phyloP scores from a whole-genome alignment of 1,140 invertebrate genomes.

The Pachyrhynchus sulphureomaculatus region DNA sequence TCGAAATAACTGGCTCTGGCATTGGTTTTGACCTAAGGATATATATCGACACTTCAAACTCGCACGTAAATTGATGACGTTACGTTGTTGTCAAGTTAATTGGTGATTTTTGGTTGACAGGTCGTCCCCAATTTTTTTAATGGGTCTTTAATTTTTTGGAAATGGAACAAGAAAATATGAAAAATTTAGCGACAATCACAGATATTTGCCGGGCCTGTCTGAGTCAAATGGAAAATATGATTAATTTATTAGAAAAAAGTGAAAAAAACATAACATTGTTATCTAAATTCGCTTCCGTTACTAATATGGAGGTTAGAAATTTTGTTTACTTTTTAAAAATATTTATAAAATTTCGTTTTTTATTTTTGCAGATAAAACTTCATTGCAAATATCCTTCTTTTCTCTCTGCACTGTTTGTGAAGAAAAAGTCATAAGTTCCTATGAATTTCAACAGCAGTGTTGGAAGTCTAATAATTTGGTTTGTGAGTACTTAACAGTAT shows the following conservation, averaged over 20 bases:
- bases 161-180: neutral
- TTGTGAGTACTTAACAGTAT: neutral
- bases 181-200: neutral
- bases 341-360: neutral
- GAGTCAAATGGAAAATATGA: neutral
- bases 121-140: no score
- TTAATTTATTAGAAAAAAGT: neutral
- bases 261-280: neutral
- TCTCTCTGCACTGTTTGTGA: constrained; percentile 9
- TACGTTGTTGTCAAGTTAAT: no score
- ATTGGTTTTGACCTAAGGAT: no score
- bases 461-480: neutral
- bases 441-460: constrained; percentile 8
- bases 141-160: neutral
- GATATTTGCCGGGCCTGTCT: constrained; percentile 3
- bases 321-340: neutral
- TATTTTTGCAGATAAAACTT: neutral
- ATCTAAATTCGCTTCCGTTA: constrained; percentile 3
- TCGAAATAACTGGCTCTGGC: no score
- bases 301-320: constrained; percentile 13
- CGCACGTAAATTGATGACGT: no score
- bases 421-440: neutral
- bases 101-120: no score
- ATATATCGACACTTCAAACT: no score
- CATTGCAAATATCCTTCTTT: neutral